Conservation (phyloP, 2,113 vertebrate species). For the Leucopsar rothschildi region DNA sequence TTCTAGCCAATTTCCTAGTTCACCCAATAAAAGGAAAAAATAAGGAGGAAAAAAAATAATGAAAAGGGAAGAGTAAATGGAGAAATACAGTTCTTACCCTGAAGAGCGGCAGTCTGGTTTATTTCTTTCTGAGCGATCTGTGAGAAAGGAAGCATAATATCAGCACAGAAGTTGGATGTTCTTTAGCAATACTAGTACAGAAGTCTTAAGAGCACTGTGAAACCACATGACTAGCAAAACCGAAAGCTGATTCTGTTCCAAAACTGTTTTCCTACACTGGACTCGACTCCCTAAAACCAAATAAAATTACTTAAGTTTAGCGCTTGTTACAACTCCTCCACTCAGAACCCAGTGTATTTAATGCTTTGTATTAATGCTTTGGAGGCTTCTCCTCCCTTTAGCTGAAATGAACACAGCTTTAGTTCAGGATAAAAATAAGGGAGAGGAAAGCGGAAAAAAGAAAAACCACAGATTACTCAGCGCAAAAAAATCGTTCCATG, state of each 20-base stretch:
- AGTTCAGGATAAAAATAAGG: conserved; percentile 62
- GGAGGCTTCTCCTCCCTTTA: conserved; percentile 39
- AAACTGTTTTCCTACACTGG: background rate
- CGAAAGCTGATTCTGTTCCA: background rate
- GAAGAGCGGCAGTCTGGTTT: conserved; percentile 81
- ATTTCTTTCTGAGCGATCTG: conserved; percentile 85
- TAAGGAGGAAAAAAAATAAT: background rate
- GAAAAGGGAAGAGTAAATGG: background rate
- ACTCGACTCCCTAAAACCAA: background rate
- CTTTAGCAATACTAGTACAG: conserved; percentile 14
- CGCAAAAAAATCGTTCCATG: conserved; percentile 80
- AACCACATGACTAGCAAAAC: background rate
- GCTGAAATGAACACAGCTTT: conserved; percentile 66
- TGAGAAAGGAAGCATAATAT: conserved; percentile 64
- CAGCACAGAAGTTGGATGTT: conserved; percentile 47
- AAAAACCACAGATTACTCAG: conserved; percentile 79
- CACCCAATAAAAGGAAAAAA: background rate
- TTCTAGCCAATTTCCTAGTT: background rate
- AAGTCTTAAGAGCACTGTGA: background rate
- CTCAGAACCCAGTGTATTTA: conserved; percentile 37
- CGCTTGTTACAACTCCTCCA: background rate
- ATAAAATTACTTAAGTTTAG: conserved; percentile 13
- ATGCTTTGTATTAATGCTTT: conserved; percentile 50
- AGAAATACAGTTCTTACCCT: conserved; percentile 76
- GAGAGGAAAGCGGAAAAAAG: conserved; percentile 56